Evolutionary conservation across 2,797 vertebrate genomes (phyloP).

Genomic region (Anabacerthia variegaticeps): DNA sequence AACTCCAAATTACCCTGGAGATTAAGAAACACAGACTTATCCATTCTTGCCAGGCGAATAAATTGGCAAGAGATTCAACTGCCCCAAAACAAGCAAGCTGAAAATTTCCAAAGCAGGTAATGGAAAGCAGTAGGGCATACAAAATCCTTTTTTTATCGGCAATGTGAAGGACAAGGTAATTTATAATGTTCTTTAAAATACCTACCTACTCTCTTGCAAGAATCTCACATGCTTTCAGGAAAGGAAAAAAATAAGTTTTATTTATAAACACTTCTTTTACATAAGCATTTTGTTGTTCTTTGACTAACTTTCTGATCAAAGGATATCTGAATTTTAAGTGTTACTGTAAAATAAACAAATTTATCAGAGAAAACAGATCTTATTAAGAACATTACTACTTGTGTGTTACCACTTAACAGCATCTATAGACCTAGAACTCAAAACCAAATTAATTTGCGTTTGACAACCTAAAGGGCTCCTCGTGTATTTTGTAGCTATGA

Average conservation of each 20-base stretch:
- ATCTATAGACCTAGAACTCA: not conserved
- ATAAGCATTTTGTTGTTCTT: not conserved
- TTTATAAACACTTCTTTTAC: not conserved
- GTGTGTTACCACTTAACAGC: not conserved
- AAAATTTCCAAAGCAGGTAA: not conserved
- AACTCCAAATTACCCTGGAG: not conserved
- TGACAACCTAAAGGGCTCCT: not conserved
- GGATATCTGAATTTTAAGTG: not conserved
- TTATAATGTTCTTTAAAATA: not conserved
- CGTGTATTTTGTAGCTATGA: not conserved
- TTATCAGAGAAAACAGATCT: not conserved
- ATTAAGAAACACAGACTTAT: not conserved
- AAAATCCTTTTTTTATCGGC: not conserved
- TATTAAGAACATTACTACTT: not conserved
- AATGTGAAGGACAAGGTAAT: not conserved
- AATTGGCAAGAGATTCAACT: not conserved
- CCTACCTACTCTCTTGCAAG: not conserved
- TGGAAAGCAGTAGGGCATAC: not conserved
- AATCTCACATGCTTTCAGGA: not conserved
- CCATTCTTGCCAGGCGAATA: not conserved
- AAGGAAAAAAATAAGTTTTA: not conserved
- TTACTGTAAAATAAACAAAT: not conserved
- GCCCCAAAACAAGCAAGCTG: not conserved
- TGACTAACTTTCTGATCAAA: not conserved
- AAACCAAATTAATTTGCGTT: not conserved